Conservation (phyloP, 1,140 invertebrate species). For the Aphaenogaster ashmeadi region DNA sequence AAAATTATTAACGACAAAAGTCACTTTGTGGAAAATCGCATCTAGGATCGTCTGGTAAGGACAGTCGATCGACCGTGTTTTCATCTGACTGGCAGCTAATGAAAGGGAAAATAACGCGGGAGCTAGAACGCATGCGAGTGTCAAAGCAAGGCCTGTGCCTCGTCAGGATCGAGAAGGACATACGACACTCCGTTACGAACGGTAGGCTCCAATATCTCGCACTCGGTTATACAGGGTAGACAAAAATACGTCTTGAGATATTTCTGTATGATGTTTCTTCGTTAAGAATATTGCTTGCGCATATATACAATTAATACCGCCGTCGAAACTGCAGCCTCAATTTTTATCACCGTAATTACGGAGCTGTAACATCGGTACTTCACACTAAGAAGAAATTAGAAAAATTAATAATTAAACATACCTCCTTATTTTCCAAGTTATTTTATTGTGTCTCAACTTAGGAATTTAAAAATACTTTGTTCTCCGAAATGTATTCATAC, state of each 20-base stretch:
- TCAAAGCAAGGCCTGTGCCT: conserved; percentile 70
- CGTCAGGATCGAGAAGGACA: conserved; percentile 59
- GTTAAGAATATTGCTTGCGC: conserved; percentile 19
- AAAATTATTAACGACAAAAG: not conserved
- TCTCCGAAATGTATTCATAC: conserved; percentile 35
- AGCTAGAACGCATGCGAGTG: conserved; percentile 50
- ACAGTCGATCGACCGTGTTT: conserved; percentile 17
- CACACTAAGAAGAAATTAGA: not conserved
- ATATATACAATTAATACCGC: not conserved
- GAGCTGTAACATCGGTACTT: not conserved
- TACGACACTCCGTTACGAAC: conserved; percentile 59
- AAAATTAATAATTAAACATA: not conserved
- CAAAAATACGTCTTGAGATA: conserved; percentile 67
- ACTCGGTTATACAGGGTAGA: conserved; percentile 49
- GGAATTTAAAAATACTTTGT: not conserved
- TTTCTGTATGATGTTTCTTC: conserved; percentile 57
- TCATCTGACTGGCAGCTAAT: conserved; percentile 52
- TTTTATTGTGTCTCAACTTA: not conserved
- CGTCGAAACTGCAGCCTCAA: not conserved
- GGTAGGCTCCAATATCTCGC: conserved; percentile 69
- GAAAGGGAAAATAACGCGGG: conserved; percentile 68
- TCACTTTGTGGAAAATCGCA: not conserved
- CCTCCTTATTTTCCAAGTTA: not conserved
- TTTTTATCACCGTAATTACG: not conserved
- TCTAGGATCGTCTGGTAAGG: not conserved